phyloP scores from a whole-genome alignment of 2,888 invertebrate species.

The Ichneumoninae sp. region DNA sequence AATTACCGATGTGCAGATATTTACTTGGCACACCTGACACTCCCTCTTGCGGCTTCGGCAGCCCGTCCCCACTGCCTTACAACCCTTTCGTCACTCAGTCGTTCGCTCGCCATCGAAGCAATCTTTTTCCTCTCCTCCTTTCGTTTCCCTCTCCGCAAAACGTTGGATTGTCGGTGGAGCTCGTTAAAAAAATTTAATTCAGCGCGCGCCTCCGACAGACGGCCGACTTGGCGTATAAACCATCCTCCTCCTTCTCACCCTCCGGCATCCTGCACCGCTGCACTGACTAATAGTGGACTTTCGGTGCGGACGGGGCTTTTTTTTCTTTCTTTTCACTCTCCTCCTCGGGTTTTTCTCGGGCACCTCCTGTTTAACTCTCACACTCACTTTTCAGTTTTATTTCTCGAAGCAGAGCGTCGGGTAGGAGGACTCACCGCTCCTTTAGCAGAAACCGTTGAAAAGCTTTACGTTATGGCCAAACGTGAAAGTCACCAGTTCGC shows the following conservation, averaged over 20 bases:
- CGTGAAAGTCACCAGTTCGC: conserved; percentile 42
- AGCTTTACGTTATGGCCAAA: not conserved
- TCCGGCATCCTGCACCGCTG: conserved; percentile 16
- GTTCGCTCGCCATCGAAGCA: conserved; percentile 33
- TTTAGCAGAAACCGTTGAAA: conserved; percentile 2
- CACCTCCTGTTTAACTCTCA: conserved; percentile 15
- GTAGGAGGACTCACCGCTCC: conserved; percentile 4
- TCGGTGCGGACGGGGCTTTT: conserved; percentile 39
- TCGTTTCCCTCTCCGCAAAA: not conserved
- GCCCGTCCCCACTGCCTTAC: not conserved
- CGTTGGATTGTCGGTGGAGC: conserved; percentile 50
- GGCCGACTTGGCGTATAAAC: conserved; percentile 65
- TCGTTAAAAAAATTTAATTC: conserved; percentile 71
- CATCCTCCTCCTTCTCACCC: conserved; percentile 26
- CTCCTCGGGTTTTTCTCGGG: not conserved
- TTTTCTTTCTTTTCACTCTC: conserved; percentile 2
- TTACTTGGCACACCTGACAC: conserved; percentile 71
- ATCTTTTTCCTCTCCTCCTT: conserved; percentile 36
- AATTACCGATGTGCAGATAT: conserved; percentile 79
- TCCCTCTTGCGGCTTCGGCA: conserved; percentile 30
- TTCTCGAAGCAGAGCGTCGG: conserved; percentile 26
- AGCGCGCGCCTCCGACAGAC: conserved; percentile 63
- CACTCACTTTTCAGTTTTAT: conserved; percentile 21
- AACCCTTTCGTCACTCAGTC: conserved; percentile 36
- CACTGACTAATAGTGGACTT: conserved; percentile 54